Evolutionary conservation across 2,888 invertebrate species (phyloP), one percentile per base, ranked within the genome.

Genomic region (Carcina quercana): DNA sequence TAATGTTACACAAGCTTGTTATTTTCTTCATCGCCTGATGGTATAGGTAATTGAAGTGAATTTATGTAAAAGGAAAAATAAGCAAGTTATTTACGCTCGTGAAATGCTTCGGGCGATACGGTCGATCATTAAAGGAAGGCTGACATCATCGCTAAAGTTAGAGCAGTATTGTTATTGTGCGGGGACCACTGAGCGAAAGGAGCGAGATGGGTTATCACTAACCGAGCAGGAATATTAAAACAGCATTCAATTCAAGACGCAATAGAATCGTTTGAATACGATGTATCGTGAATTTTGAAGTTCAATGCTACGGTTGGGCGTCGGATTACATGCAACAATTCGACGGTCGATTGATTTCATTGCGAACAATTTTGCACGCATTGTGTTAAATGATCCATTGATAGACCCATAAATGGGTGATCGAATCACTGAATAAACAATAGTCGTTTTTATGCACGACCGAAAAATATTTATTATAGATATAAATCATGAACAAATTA

Each of bases 131-230:
- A 71, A 66, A 69, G 71, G 68, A 67, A 59, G 53, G 56, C 76
- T 83, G 83, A 83, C 83, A 83, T 83, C 83, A 83, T 71, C 82
- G 76, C 64, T 70, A 38, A 64, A 72, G 56, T 75, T 71, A 68
- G 66, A 59, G 55, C 40, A 49, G 53, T 58, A 70, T 75, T 75
- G 74, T 79, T 73, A 59, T 75, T 71, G 66, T 65, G 70, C 60
- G 42, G 38, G 46, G 53, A 50, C 47, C 57, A 53, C 50, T 53
- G 44, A 50, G 60, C 63, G 71, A 71, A 74, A 73, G 64, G 61
- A 57, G 51, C 58, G 52, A 68, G 71, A 73, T 72, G 58, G 59
- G 59, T 64, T 73, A 78, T 76, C 25, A 10, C 13, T 12, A 15
- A 30, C 54, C 52, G 59, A 39, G n/a, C 48, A 42, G 55, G 70